Evolutionary conservation across 2,113 vertebrate species (phyloP).

Genomic region (Microcebus murinus): DNA sequence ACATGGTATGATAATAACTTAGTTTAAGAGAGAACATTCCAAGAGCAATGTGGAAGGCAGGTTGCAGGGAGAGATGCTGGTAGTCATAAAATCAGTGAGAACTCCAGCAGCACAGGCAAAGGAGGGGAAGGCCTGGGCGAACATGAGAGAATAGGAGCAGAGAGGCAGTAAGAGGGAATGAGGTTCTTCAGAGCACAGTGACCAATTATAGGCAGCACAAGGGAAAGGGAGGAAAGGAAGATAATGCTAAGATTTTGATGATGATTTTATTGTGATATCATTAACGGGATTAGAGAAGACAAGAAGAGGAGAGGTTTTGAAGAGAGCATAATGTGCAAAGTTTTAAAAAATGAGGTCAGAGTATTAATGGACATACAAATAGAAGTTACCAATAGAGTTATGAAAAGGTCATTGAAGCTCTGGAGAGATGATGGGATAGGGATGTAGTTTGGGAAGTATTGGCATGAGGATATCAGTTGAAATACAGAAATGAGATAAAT

Average conservation of each 20-base stretch:
- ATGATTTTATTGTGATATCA: background rate
- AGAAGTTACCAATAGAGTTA: background rate
- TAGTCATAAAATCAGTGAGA: background rate
- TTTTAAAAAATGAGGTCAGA: background rate
- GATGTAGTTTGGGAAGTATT: background rate
- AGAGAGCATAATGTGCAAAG: background rate
- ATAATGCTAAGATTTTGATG: background rate
- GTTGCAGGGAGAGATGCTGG: background rate
- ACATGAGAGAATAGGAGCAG: no score
- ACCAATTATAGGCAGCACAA: background rate
- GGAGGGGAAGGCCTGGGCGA: fast-evolving
- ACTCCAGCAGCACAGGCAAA: fast-evolving
- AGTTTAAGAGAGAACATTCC: background rate
- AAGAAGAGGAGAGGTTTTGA: background rate
- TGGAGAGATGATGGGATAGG: background rate
- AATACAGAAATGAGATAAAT: conserved; percentile 19
- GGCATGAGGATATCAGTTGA: background rate
- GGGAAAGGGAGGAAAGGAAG: background rate
- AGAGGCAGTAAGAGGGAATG: background rate
- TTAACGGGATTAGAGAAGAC: background rate
- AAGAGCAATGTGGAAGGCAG: background rate
- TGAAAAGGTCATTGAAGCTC: background rate
- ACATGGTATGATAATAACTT: background rate
- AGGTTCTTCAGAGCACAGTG: background rate
- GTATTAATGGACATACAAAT: background rate